Percentiles rank a stretch among this genome's conserved stretches.
phyloP scores from a whole-genome alignment of 1,140 invertebrate genomes.

The Meteorus sp. region DNA sequence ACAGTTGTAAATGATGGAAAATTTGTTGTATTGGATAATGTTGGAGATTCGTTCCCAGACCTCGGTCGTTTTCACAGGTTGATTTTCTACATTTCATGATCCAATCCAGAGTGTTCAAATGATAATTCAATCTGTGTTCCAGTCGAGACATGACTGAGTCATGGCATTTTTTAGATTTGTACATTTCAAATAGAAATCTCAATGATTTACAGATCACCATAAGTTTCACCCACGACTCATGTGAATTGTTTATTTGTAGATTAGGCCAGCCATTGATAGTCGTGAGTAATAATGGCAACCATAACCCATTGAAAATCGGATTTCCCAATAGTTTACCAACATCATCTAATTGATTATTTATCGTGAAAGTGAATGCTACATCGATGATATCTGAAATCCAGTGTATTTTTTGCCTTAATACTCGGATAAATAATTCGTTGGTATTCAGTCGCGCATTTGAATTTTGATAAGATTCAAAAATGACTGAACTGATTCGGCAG shows the following conservation, averaged over 20 bases:
- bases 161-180: constrained; percentile 22
- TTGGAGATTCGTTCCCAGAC: constrained; percentile 11
- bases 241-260: constrained; percentile 13
- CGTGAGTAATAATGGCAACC: constrained; percentile 42
- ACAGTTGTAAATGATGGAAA: constrained; percentile 35
- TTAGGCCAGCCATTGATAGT: constrained; percentile 31
- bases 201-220: constrained; percentile 33
- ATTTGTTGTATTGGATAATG: constrained; percentile 36
- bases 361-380: constrained; percentile 37
- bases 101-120: constrained; percentile 40
- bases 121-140: constrained; percentile 28
- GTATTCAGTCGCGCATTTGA: constrained; percentile 24
- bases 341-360: constrained; percentile 34
- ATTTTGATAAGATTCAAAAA: constrained; percentile 35
- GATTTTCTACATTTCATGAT: constrained; percentile 34
- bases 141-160: constrained; percentile 35
- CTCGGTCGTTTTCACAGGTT: neutral
- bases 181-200: constrained; percentile 40
- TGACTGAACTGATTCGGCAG: constrained; percentile 36
- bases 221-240: constrained; percentile 29
- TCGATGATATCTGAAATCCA: constrained; percentile 49
- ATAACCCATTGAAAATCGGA: constrained; percentile 35
- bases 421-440: constrained; percentile 41
- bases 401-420: constrained; percentile 35
- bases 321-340: constrained; percentile 36